These are phyloP conservation scores for Rhabdomys dilectus DNA, from an alignment of 2,113 vertebrate genomes.

Conservation along the genomic window DNA sequence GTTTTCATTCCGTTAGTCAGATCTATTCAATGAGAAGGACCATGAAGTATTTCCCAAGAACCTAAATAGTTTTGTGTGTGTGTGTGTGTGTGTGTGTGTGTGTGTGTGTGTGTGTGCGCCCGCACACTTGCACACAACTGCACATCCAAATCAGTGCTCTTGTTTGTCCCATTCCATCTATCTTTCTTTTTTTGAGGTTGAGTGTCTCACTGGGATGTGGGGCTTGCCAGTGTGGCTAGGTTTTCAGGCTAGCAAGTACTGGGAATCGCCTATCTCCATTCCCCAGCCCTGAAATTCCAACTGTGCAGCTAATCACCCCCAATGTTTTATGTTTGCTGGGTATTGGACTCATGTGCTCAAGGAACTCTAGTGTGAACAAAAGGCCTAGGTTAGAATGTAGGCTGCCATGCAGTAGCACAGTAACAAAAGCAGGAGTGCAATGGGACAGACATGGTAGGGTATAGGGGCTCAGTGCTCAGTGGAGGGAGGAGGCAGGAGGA, in stretches of 20 bases:
- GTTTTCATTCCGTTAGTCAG: conserved; percentile 27
- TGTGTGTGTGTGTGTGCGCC: too few relatives aligned
- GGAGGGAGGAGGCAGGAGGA: neutral
- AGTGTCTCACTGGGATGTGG: neutral
- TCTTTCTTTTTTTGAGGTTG: neutral
- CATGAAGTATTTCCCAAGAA: conserved; percentile 15
- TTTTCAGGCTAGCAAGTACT: neutral
- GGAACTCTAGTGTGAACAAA: neutral
- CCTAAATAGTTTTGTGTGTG: neutral
- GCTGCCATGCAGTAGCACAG: neutral
- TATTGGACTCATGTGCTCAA: neutral
- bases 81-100: neutral
- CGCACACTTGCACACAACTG: accelerated
- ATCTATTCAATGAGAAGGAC: neutral
- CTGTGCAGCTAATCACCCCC: too few relatives aligned
- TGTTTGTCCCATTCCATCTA: neutral
- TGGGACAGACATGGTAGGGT: neutral
- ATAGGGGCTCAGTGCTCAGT: neutral
- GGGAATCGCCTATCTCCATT: neutral
- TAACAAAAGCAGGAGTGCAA: neutral
- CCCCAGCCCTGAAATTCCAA: neutral
- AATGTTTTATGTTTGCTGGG: neutral
- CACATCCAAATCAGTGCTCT: neutral
- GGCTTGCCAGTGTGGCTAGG: neutral
- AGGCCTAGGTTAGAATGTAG: neutral